Base-by-base conservation (phyloP, 2,888 invertebrate genomes). In the Acrobasis suavella region DNA sequence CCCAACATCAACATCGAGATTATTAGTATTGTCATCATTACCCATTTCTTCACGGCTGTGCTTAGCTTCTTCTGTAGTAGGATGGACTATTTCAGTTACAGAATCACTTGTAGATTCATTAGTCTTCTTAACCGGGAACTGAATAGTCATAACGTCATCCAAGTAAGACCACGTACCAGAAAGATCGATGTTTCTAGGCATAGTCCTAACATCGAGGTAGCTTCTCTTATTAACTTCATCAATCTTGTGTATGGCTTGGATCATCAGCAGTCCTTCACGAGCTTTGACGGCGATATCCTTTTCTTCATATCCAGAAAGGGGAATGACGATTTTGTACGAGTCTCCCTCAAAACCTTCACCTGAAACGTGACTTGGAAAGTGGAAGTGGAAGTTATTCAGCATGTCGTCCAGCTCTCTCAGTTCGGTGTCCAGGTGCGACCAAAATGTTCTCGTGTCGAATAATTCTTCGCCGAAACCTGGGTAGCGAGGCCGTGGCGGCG, bases 271-370 rank as follows among this genome's bases (percentile, higher is more conserved):
- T 0, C 88, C 86, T 17, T 79, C 78, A 7, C 80, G 81, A 0
- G 88, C 89, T 62, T 91, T 91, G 9, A 91, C 90, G 0, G 79
- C 72, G 10, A 91, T 84, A 9, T 91, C 90, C 32, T 83, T 83
- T 58, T 88, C 87, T 0, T 85, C 77, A 62, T 79, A 91, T 0
- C 82, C 87, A 8, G 66, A 39, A 0, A 91, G 65, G 0, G 78
- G 68, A 6, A 91, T 80, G 0, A 73, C 80, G 1, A 91, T 70
- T 52, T 77, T 82, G 69, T 89, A 91, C 46, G 86, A 73, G 56
- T 81, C 78, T 8, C 83, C 87, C 32, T 74, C 74, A 2, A 87
- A 56, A 5, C 75, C 77, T 60, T 76, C 81, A 6, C 68, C 71
- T 0, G 80, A 67, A 1, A 69, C 63, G 15, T 69, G 64, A 5